Evolutionary conservation across 1,140 invertebrate genomes (phyloP).

Genomic region (Tetragnatha versicolor): DNA sequence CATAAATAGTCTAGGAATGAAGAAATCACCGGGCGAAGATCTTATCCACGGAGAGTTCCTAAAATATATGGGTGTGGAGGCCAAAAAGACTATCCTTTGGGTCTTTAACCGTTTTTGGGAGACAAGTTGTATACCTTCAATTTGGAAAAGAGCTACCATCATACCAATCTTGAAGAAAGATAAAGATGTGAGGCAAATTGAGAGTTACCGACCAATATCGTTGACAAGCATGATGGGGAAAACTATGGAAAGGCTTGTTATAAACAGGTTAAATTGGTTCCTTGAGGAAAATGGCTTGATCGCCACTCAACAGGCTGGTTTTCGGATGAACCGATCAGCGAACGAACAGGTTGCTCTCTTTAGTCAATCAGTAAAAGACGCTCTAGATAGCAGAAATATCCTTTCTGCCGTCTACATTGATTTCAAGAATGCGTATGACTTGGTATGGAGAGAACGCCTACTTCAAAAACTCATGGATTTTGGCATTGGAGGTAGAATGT

Average conservation of each 20-base stretch:
- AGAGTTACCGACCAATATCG: neutral
- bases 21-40: neutral
- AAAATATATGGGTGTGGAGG: neutral
- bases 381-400: neutral
- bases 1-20: neutral
- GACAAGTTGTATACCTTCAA: neutral
- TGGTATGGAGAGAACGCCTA: neutral
- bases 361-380: constrained; percentile 9
- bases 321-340: constrained; percentile 5
- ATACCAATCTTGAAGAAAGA: too few species aligned
- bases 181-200: neutral
- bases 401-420: constrained; percentile 10
- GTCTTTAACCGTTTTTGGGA: neutral
- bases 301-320: neutral
- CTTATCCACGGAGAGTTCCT: neutral
- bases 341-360: neutral
- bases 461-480: neutral
- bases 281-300: neutral
- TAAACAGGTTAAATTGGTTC: constrained; percentile 6
- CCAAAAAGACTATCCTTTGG: neutral
- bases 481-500: neutral
- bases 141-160: neutral
- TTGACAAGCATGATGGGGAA: neutral
- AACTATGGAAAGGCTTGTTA: neutral
- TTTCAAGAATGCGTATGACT: constrained; percentile 15